These are phyloP conservation scores for Thymelicus lineola DNA, from an alignment of 2,888 invertebrate genomes.

Conservation along the genomic window DNA sequence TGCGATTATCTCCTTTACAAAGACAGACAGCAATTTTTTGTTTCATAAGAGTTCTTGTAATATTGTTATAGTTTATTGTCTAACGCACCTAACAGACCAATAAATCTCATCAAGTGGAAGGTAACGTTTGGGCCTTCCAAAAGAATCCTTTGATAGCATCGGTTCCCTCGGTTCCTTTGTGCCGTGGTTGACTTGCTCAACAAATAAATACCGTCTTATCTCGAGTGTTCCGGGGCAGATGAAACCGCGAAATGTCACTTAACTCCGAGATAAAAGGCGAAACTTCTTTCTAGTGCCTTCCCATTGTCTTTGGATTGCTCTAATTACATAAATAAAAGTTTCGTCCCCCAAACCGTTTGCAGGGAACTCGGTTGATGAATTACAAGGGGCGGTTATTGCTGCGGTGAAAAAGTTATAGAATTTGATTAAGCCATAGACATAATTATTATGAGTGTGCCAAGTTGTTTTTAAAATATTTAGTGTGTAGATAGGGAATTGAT, in stretches of 20 bases:
- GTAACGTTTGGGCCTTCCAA: conserved; percentile 43
- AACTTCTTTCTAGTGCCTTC: conserved; percentile 40
- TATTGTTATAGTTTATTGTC: conserved; percentile 11
- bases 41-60: neutral
- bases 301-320: conserved; percentile 30
- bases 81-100: conserved; percentile 28
- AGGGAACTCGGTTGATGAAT: conserved; percentile 8
- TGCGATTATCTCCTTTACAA: too few species aligned
- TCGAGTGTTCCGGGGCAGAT: conserved; percentile 47
- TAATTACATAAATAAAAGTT: conserved; percentile 38
- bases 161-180: conserved; percentile 51
- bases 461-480: too few species aligned
- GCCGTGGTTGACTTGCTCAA: conserved; percentile 51
- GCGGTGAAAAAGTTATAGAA: neutral
- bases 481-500: too few species aligned
- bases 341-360: conserved; percentile 21
- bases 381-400: neutral
- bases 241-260: conserved; percentile 65
- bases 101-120: conserved; percentile 39
- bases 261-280: conserved; percentile 49
- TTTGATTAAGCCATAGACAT: neutral
- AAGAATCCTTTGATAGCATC: conserved; percentile 57
- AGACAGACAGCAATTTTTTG: too few species aligned
- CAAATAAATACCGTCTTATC: conserved; percentile 76
- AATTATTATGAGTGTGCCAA: too few species aligned